Percentiles rank a stretch among this genome's conserved stretches.
Conservation (phyloP, 2,888 invertebrate species). For the Horisme vitalbata region DNA sequence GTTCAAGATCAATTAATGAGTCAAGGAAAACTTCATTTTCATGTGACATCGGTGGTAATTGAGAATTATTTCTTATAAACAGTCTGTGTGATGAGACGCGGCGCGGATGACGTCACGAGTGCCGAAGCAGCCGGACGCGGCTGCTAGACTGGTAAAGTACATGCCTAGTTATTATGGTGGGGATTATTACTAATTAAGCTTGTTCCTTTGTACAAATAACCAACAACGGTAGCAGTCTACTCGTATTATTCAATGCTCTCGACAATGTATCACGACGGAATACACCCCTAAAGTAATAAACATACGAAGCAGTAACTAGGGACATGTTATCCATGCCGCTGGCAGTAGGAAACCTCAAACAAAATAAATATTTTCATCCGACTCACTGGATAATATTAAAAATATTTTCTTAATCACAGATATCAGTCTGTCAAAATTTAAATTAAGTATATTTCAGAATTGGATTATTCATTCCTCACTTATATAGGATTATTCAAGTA, state of each 20-base stretch:
- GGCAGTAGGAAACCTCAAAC: conserved; percentile 79
- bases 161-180: conserved; percentile 52
- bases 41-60: conserved; percentile 78
- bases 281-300: conserved; percentile 62
- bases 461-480: conserved; percentile 77
- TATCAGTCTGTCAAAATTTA: conserved; percentile 83
- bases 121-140: too few species aligned
- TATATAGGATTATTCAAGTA: conserved; percentile 77
- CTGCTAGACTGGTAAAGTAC: conserved; percentile 40
- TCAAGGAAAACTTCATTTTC: conserved; percentile 60
- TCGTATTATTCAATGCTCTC: conserved; percentile 42
- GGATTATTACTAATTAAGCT: conserved; percentile 59
- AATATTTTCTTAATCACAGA: conserved; percentile 83
- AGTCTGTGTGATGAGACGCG: conserved; percentile 61
- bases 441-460: conserved; percentile 83
- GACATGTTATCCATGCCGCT: conserved; percentile 61
- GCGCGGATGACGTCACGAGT: conserved; percentile 16
- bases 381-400: conserved; percentile 83
- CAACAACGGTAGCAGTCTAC: conserved; percentile 47
- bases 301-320: conserved; percentile 70
- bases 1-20: conserved; percentile 69
- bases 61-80: conserved; percentile 56
- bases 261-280: conserved; percentile 47
- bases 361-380: conserved; percentile 81
- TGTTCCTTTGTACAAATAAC: conserved; percentile 62